Evolutionary conservation across 2,113 vertebrate species (phyloP).

Genomic region (Progne subis): DNA sequence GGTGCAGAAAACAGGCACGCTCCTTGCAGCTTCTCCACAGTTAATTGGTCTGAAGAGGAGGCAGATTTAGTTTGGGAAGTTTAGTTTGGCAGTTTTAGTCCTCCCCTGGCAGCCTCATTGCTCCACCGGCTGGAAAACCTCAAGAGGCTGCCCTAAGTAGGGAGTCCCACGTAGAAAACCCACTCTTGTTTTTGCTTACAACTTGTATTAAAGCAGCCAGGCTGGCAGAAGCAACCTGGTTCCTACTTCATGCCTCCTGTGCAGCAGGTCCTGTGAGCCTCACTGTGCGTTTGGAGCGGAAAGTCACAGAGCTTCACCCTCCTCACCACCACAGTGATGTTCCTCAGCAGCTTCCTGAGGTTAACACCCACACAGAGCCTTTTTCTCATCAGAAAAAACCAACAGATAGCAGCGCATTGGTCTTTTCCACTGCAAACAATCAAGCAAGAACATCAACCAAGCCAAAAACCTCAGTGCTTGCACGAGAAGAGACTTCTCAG

Average conservation of each 20-base stretch:
- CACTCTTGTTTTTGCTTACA: not conserved
- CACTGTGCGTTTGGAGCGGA: not conserved
- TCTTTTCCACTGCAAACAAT: not conserved
- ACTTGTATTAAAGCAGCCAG: not conserved
- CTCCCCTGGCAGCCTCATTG: not conserved
- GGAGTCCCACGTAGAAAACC: not conserved
- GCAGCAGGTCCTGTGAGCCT: not conserved
- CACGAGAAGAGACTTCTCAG: not conserved
- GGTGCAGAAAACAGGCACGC: not conserved
- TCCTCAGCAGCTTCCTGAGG: not conserved
- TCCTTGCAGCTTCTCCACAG: not conserved
- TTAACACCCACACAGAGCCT: not conserved
- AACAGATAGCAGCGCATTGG: not conserved
- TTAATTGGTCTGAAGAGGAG: not conserved
- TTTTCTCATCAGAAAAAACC: not conserved
- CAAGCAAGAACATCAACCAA: not conserved
- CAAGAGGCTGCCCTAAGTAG: not conserved
- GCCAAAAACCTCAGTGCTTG: not conserved
- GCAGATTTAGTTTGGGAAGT: not conserved
- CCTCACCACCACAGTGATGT: not conserved
- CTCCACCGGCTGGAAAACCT: not conserved
- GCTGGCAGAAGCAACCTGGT: not conserved
- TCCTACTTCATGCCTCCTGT: not conserved
- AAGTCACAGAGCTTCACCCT: not conserved
- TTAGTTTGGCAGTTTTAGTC: not conserved